Conservation (phyloP, 2,888 invertebrate genomes). For the Sisyra terminalis region DNA sequence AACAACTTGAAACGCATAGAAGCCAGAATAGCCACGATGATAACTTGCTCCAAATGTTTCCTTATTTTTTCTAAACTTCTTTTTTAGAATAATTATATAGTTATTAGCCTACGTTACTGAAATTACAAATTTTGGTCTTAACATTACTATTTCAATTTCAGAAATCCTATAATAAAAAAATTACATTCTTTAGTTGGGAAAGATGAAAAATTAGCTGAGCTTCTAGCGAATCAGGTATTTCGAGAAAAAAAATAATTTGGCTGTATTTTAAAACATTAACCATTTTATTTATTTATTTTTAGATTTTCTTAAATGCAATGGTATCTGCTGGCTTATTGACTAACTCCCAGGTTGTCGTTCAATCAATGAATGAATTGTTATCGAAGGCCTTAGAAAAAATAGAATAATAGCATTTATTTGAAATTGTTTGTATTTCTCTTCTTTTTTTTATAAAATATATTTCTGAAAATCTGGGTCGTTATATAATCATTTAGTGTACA, state of each 20-base stretch:
- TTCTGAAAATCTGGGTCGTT: not conserved
- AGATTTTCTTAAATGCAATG: conserved; percentile 88
- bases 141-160: conserved; percentile 24
- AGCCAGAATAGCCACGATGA: too few species aligned
- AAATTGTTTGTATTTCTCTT: not conserved
- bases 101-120: too few species aligned
- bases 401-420: not conserved
- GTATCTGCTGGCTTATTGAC: conserved; percentile 86
- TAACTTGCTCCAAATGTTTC: too few species aligned
- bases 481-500: not conserved
- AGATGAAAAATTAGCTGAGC: conserved; percentile 66
- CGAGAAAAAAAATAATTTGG: too few species aligned
- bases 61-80: too few species aligned
- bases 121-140: too few species aligned
- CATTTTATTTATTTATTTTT: conserved; percentile 21
- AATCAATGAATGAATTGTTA: conserved; percentile 74
- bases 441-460: not conserved
- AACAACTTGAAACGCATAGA: too few species aligned
- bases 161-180: conserved; percentile 83
- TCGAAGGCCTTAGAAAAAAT: conserved; percentile 60
- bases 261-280: too few species aligned
- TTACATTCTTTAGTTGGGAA: conserved; percentile 53
- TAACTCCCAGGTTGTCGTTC: conserved; percentile 73
- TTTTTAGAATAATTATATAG: too few species aligned
- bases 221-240: conserved; percentile 67